Percentiles rank a stretch among this genome's conserved stretches.
These are phyloP conservation scores for Metallyticus violacea DNA, from an alignment of 2,888 invertebrate species.

Conservation along the genomic window DNA sequence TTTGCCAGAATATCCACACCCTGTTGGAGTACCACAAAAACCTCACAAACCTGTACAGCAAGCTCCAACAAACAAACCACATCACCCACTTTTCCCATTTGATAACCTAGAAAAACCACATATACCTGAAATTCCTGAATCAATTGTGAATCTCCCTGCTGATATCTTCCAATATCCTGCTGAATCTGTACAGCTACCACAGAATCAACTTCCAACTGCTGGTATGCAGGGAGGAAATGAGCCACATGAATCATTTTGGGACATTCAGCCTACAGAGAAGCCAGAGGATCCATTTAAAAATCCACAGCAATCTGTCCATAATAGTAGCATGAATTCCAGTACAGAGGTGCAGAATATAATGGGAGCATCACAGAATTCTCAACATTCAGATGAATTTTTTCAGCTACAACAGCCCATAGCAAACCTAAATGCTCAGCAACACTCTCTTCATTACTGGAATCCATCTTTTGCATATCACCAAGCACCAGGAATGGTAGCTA, in stretches of 20 bases:
- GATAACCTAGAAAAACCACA: background rate
- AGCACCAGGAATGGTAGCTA: background rate
- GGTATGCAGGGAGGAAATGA: background rate
- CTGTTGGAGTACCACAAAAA: background rate
- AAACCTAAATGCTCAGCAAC: background rate
- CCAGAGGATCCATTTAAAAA: too few relatives aligned
- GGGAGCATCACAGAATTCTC: background rate
- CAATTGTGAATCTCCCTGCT: background rate
- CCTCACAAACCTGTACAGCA: background rate
- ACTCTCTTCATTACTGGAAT: background rate
- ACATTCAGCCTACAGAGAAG: background rate
- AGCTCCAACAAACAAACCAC: background rate
- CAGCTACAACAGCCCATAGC: background rate
- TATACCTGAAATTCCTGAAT: background rate
- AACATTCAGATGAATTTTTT: background rate
- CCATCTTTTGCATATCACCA: background rate
- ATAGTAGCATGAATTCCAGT: background rate
- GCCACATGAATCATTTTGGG: background rate
- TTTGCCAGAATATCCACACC: background rate
- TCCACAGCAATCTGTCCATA: background rate
- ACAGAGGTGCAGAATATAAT: background rate
- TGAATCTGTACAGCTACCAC: background rate
- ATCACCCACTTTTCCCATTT: background rate
- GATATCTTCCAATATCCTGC: background rate
- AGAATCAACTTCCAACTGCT: background rate